phyloP scores from a whole-genome alignment of 2,797 vertebrate species.

The Mormyrus hasselquistii region DNA sequence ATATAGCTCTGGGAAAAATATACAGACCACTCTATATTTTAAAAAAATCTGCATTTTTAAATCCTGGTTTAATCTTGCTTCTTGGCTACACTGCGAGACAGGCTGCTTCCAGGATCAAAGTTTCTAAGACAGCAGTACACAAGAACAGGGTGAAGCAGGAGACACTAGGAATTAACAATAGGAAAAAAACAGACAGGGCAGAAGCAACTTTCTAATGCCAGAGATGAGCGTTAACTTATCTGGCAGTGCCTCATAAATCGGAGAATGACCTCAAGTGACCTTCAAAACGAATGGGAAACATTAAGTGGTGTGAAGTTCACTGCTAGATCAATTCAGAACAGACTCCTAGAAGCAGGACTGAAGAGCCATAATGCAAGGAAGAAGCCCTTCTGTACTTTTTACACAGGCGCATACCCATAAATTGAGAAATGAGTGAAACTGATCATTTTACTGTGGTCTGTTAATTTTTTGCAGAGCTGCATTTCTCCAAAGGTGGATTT shows the following conservation, averaged over 20 bases:
- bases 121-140: not conserved
- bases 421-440: not conserved
- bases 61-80: not conserved
- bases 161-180: not conserved
- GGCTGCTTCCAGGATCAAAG: not conserved
- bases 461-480: not conserved
- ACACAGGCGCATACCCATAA: not conserved
- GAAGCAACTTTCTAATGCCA: not conserved
- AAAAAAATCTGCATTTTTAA: not conserved
- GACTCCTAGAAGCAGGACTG: not conserved
- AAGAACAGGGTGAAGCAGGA: not conserved
- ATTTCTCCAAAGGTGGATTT: slow-evolving; percentile 27
- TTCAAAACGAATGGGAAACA: not conserved
- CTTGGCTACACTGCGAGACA: not conserved
- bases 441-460: not conserved
- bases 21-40: not conserved
- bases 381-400: not conserved
- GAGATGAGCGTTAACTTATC: not conserved
- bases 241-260: not conserved
- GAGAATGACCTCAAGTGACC: not conserved
- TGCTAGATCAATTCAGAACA: not conserved
- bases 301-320: not conserved
- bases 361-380: not conserved
- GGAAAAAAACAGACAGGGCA: not conserved
- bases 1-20: not conserved